These are phyloP conservation scores for Alosa alosa DNA, from an alignment of 2,113 vertebrate genomes.

Conservation along the genomic window DNA sequence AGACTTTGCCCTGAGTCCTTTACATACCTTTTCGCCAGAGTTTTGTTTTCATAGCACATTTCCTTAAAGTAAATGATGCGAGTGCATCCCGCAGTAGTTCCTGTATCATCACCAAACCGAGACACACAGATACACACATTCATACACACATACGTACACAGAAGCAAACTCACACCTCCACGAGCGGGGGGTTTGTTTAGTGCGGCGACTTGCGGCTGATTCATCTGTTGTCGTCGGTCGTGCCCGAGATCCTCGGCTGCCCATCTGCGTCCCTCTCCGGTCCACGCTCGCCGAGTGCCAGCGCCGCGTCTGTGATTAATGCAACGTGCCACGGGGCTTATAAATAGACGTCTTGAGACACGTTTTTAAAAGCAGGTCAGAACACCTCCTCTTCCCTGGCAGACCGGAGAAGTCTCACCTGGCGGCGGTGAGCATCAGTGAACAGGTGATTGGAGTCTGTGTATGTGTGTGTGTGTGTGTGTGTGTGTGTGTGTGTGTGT, in stretches of 20 bases:
- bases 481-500: not conserved
- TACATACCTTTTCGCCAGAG: not conserved
- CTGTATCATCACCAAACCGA: not conserved
- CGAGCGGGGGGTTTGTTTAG: not conserved
- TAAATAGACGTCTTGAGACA: constrained; percentile 1
- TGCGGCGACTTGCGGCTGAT: not conserved
- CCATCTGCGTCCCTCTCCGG: no score
- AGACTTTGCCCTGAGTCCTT: not conserved
- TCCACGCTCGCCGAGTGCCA: not conserved
- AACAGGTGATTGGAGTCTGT: not conserved
- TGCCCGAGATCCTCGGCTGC: no score
- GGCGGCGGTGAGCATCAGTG: not conserved
- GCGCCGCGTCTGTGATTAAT: not conserved
- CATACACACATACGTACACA: not conserved
- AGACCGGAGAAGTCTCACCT: not conserved
- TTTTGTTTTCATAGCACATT: not conserved
- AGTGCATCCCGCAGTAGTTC: not conserved
- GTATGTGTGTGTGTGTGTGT: constrained; percentile 22
- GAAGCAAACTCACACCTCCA: not conserved
- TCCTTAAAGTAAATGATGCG: not conserved
- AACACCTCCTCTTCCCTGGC: not conserved
- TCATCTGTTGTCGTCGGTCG: not conserved
- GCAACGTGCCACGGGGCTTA: not conserved
- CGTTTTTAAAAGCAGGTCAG: constrained; percentile 11
- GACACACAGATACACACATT: not conserved